Evolutionary conservation across 2,113 vertebrate genomes (phyloP).

Genomic region (Arizona elegans): DNA sequence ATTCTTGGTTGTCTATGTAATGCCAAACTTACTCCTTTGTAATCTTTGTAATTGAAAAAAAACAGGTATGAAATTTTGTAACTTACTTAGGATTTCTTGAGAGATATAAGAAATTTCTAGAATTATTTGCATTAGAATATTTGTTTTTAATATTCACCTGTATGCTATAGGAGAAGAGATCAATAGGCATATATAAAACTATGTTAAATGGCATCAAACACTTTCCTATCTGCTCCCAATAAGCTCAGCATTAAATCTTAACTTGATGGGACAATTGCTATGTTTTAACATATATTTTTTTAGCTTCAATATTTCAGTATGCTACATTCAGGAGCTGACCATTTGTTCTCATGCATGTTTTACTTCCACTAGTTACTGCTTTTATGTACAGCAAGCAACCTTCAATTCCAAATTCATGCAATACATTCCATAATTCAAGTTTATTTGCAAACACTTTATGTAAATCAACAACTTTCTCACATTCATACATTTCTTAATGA

Average conservation of each 20-base stretch:
- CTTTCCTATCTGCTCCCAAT: neutral
- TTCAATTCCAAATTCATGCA: neutral
- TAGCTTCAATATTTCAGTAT: neutral
- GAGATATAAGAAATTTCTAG: neutral
- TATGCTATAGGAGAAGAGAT: neutral
- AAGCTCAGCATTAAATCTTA: neutral
- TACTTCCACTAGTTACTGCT: neutral
- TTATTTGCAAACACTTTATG: neutral
- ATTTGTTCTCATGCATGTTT: neutral
- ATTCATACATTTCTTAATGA: neutral
- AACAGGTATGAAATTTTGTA: neutral
- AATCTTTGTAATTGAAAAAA: neutral
- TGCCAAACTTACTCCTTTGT: neutral
- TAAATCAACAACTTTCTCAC: neutral
- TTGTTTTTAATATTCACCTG: neutral
- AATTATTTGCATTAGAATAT: neutral
- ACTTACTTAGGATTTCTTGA: neutral
- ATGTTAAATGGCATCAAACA: neutral
- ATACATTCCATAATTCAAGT: neutral
- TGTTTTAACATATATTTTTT: neutral
- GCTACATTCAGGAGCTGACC: neutral
- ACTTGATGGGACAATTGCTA: neutral
- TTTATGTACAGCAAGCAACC: neutral
- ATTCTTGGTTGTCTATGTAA: neutral
- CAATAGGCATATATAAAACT: neutral